Percentiles rank a stretch among this genome's conserved stretches.
These are phyloP conservation scores for Syrista parreyssii DNA, from an alignment of 2,888 invertebrate genomes.

Conservation along the genomic window DNA sequence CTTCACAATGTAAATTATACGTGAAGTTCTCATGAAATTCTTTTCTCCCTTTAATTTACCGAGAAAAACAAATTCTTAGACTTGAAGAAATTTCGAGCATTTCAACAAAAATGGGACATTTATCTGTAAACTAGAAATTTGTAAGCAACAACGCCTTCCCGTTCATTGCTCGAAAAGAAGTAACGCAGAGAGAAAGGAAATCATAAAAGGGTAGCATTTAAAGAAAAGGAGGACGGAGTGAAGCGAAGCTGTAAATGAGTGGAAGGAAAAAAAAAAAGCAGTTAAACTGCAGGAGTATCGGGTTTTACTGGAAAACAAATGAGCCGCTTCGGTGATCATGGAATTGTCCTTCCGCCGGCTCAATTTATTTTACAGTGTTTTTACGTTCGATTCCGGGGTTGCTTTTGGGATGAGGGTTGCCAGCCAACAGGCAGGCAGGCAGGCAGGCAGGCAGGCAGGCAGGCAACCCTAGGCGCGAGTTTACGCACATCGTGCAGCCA, in stretches of 20 bases:
- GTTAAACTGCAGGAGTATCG: background rate
- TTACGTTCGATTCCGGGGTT: constrained; percentile 17
- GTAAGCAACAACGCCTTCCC: background rate
- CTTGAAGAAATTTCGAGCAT: background rate
- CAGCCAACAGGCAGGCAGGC: background rate
- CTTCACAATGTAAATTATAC: background rate
- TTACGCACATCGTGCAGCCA: background rate
- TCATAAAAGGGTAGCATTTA: constrained; percentile 6
- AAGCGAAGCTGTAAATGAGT: background rate
- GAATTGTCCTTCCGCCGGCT: constrained; percentile 19
- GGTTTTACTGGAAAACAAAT: constrained; percentile 43
- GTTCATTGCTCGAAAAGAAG: background rate
- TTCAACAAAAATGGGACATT: background rate
- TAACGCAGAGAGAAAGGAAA: constrained; percentile 16
- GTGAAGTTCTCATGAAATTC: background rate
- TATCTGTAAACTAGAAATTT: background rate
- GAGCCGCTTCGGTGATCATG: constrained; percentile 32
- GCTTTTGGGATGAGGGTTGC: background rate
- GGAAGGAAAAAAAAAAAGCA: constrained; percentile 31
- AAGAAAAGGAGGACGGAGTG: background rate
- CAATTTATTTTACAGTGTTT: constrained; percentile 21
- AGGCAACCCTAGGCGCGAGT: background rate
- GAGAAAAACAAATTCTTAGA: background rate
- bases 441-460: background rate
- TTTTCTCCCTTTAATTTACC: background rate